Evolutionary conservation across 2,888 invertebrate genomes (phyloP).

Genomic region (Ormyrus pomaceus): DNA sequence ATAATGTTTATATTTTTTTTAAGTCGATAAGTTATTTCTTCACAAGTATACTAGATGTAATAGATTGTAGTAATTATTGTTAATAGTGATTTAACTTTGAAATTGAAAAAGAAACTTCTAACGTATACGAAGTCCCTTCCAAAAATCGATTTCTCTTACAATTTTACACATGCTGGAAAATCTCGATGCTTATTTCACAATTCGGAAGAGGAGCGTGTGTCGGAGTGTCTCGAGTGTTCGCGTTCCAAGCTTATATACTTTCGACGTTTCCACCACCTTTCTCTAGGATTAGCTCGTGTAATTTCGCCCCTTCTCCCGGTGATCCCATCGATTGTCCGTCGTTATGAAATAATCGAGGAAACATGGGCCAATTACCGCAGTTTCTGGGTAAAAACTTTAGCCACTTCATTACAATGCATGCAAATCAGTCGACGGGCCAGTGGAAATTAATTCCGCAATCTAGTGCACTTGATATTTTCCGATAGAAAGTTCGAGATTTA

Average conservation of each 20-base stretch:
- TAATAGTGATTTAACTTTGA: no score
- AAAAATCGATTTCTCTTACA: conserved; percentile 61
- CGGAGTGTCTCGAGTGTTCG: conserved; percentile 39
- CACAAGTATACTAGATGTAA: no score
- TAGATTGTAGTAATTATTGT: no score
- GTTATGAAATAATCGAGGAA: conserved; percentile 42
- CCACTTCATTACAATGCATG: neutral
- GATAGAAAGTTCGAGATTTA: no score
- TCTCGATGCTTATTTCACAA: conserved; percentile 29
- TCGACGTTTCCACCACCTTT: conserved; percentile 72
- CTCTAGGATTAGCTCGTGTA: conserved; percentile 64
- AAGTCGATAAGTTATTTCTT: no score
- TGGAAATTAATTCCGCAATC: no score
- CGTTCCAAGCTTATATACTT: conserved; percentile 70
- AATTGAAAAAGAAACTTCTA: no score
- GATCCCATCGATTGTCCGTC: conserved; percentile 48
- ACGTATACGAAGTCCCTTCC: neutral
- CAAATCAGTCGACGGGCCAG: neutral
- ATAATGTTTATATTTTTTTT: no score
- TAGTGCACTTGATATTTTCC: no score
- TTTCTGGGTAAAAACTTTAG: conserved; percentile 9
- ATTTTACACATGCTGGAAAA: conserved; percentile 64
- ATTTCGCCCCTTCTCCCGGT: conserved; percentile 63
- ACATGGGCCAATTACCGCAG: neutral
- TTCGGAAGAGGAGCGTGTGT: conserved; percentile 33